These are phyloP conservation scores for Chironex yamaguchii DNA, from an alignment of 30 jellyfish, hydroid and myxozoan genomes.

Conservation along the genomic window DNA sequence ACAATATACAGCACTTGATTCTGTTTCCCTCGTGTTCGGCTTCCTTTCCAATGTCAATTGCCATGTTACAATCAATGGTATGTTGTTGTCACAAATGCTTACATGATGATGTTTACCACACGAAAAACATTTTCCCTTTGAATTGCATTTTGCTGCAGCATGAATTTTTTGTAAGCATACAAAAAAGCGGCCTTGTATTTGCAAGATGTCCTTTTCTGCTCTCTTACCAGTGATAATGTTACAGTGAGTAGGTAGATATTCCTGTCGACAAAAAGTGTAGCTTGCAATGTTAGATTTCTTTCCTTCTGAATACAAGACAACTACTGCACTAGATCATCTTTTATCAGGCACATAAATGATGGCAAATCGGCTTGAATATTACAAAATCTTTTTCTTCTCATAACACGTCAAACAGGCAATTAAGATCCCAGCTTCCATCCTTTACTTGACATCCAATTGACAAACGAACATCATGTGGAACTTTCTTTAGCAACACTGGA, in stretches of 20 bases:
- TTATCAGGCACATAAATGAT: neutral
- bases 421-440: constrained; percentile 2
- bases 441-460: constrained; percentile 1
- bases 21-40: neutral
- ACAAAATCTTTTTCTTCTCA: constrained; percentile 26
- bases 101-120: constrained; percentile 13
- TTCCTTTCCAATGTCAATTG: no score
- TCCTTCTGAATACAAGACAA: neutral
- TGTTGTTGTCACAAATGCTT: constrained; percentile 25
- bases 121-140: constrained; percentile 15
- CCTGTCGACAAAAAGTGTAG: constrained; percentile 8
- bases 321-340: neutral
- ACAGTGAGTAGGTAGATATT: neutral
- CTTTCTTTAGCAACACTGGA: constrained; percentile 3
- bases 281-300: neutral
- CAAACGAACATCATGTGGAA: constrained; percentile 29
- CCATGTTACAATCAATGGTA: no score
- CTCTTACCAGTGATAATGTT: constrained; percentile 1
- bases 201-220: neutral
- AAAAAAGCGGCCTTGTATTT: constrained; percentile 12
- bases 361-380: constrained; percentile 18
- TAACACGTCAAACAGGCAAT: neutral
- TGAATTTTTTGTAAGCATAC: constrained; percentile 14
- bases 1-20: neutral
- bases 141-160: constrained; percentile 6